Conservation (phyloP, 2,888 invertebrate genomes). For the Merodon equestris region DNA sequence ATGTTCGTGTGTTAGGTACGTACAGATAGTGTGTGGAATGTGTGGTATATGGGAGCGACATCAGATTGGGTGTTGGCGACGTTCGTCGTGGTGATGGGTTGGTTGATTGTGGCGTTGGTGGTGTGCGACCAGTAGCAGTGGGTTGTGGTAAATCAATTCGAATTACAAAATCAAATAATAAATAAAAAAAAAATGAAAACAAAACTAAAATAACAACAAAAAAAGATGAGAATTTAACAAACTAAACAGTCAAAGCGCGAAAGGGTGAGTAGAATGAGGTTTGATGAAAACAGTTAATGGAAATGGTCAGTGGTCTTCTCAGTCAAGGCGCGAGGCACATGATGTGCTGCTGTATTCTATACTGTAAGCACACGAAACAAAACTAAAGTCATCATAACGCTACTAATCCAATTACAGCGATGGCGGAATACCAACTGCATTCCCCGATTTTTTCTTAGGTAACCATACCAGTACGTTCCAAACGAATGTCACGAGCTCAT, state of each 20-base stretch:
- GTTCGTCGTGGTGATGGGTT: slow-evolving; percentile 24
- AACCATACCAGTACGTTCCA: slow-evolving; percentile 43
- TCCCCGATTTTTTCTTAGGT: slow-evolving; percentile 50
- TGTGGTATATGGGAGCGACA: slow-evolving; percentile 44
- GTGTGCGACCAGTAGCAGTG: slow-evolving; percentile 70
- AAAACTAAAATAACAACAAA: slow-evolving; percentile 43
- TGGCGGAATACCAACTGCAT: slow-evolving; percentile 36
- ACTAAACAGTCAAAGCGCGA: slow-evolving; percentile 40
- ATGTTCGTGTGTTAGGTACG: slow-evolving; percentile 22
- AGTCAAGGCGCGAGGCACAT: slow-evolving; percentile 20
- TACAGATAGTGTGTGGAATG: no score
- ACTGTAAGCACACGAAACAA: no score
- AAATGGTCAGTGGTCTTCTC: slow-evolving; percentile 27
- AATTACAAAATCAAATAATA: slow-evolving; percentile 62
- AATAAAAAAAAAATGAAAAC: slow-evolving; percentile 49
- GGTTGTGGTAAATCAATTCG: slow-evolving; percentile 54
- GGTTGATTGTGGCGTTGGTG: slow-evolving; percentile 69
- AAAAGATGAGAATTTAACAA: slow-evolving; percentile 48
- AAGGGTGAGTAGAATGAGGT: not conserved
- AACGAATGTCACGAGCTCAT: slow-evolving; percentile 58
- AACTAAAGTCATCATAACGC: no score
- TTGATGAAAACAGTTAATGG: slow-evolving; percentile 31
- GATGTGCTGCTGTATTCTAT: slow-evolving; percentile 3
- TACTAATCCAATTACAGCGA: slow-evolving; percentile 57
- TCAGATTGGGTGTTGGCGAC: slow-evolving; percentile 69